Evolutionary conservation across 2,797 vertebrate genomes (phyloP), one percentile per base, ranked within the genome.

Genomic region (Chanos chanos): DNA sequence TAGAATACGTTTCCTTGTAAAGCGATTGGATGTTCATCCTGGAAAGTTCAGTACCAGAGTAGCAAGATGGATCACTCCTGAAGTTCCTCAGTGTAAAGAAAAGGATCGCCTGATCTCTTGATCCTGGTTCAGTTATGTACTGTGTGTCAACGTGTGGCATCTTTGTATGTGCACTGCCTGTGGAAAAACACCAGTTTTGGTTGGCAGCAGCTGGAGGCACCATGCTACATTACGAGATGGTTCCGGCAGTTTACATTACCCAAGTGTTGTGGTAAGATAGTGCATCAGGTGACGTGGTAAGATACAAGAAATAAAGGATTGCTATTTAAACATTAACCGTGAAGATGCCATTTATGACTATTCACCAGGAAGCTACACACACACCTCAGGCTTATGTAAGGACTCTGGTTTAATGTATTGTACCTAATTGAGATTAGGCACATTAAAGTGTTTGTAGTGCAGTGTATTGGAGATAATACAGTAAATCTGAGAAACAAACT

Each of bases 31-130:
- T 41, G 61, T 49, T 60, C 44, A 3, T 50, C 75, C 7, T 61
- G 80, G 3, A 37, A 48, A 50, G 77, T 71, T 61, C 74, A 77
- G 61, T 67, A 70, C 65, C 66, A 75, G 74, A 77, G 61, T 84
- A 81, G 83, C 73, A 66, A 61, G 75, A 65, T 70, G 79, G 80
- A 83, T 68, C 43, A n/a, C n/a, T 72, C 69, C 1, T 53, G 72
- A 52, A 66, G 61, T 71, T 59, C 68, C 60, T 70, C 70, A 40
- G 59, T 79, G 73, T 49, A 70, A 66, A 72, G 66, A 52, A 67
- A 59, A 72, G 76, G 75, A 74, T 71, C 37, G n/a, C 6, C 37
- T 28, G 34, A 49, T 41, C 43, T 44, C 41, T 53, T 36, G 55
- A 25, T 45, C 67, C 55, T 59, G 66, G 21, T 22, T 47, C 60